phyloP scores from a whole-genome alignment of 2,113 vertebrate genomes.

The Eptesicus fuscus region DNA sequence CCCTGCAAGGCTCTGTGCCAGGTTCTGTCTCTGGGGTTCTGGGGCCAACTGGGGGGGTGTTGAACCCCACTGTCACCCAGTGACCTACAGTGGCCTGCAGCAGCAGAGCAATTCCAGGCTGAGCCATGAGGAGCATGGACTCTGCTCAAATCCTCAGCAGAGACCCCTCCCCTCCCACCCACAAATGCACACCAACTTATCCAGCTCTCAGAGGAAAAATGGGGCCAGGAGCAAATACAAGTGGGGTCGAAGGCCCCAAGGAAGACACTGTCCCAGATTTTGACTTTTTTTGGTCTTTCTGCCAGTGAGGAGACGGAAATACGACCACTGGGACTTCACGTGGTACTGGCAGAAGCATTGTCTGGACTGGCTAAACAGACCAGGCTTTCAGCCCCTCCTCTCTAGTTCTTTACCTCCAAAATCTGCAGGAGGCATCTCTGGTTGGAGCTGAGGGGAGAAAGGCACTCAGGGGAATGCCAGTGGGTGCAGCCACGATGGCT shows the following conservation, averaged over 20 bases:
- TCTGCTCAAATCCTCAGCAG: constrained; percentile 31
- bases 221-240: background rate
- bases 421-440: background rate
- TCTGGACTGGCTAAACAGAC: background rate
- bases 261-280: constrained; percentile 18
- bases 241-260: constrained; percentile 4
- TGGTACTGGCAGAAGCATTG: background rate
- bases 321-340: background rate
- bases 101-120: constrained; percentile 29
- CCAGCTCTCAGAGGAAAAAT: background rate
- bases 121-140: constrained; percentile 22
- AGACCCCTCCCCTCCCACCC: background rate
- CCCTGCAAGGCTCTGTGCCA: constrained; percentile 76
- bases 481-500: background rate
- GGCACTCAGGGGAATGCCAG: background rate
- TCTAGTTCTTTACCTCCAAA: background rate
- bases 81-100: constrained; percentile 63
- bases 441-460: background rate
- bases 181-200: background rate
- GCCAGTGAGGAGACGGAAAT: background rate
- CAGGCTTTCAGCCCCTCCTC: background rate
- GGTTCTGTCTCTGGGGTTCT: constrained; percentile 63
- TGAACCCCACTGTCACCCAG: constrained; percentile 71
- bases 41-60: constrained; percentile 62
- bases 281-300: background rate